A percentile compares a stretch with the other conserved stretches of the same genome.
Evolutionary conservation across 1,140 invertebrate species (phyloP).

Genomic region (Trichogramma pretiosum): DNA sequence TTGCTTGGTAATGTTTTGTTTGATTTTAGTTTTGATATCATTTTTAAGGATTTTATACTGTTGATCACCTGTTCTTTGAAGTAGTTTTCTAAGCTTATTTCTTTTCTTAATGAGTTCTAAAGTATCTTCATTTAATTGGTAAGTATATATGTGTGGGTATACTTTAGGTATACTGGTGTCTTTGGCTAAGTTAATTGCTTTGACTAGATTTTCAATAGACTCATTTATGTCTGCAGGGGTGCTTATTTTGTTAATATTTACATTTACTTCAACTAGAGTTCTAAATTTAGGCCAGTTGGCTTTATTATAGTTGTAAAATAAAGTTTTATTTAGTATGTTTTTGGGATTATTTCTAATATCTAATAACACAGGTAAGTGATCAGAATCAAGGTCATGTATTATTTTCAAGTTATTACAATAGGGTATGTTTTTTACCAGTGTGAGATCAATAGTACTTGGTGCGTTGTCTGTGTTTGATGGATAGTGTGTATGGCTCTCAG

Average conservation of each 20-base stretch:
- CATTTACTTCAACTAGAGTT: no score
- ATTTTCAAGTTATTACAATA: not conserved
- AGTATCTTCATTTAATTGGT: no score
- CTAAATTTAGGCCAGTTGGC: not conserved
- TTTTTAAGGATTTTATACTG: constrained; percentile 1
- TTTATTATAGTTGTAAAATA: not conserved
- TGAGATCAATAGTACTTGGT: constrained; percentile 3
- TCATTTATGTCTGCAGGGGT: no score
- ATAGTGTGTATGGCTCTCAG: not conserved
- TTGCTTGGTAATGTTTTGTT: constrained; percentile 1
- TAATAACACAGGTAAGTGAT: not conserved
- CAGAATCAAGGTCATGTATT: not conserved
- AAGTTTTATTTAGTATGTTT: not conserved
- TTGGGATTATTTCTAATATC: not conserved
- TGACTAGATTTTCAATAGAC: no score
- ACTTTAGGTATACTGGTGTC: constrained; percentile 4
- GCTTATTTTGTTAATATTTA: no score
- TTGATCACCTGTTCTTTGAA: not conserved
- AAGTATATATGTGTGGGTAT: no score
- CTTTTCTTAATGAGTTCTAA: no score
- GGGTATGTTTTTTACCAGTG: not conserved
- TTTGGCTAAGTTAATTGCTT: no score
- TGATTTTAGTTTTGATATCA: not conserved
- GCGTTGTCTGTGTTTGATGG: not conserved
- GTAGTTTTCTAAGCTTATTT: constrained; percentile 1